phyloP scores from a whole-genome alignment of 2,797 vertebrate species.

The Eospalax fontanierii region DNA sequence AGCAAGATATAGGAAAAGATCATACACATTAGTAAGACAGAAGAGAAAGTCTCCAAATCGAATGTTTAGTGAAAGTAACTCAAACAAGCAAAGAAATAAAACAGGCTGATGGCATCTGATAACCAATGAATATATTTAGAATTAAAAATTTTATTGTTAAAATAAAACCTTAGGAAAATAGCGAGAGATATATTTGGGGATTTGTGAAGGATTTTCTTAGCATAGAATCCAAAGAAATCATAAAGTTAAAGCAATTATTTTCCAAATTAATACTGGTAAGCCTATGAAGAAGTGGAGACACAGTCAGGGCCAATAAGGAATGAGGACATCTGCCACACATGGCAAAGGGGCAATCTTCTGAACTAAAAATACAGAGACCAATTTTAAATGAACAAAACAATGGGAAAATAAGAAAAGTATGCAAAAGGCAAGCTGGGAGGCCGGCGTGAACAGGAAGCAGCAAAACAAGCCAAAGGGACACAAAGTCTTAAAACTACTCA shows the following conservation, averaged over 20 bases:
- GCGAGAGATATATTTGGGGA: neutral
- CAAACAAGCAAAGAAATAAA: neutral
- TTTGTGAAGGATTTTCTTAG: neutral
- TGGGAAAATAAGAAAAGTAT: neutral
- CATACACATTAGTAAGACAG: neutral
- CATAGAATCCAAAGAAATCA: neutral
- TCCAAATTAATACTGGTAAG: slow-evolving; percentile 35
- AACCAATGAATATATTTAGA: slow-evolving; percentile 18
- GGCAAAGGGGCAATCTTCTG: neutral
- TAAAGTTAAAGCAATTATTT: slow-evolving; percentile 55
- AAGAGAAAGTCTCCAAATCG: slow-evolving; percentile 1
- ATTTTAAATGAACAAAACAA: slow-evolving; percentile 36
- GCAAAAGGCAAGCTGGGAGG: neutral
- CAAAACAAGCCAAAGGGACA: slow-evolving; percentile 32
- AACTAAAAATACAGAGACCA: slow-evolving; percentile 32
- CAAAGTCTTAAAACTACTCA: neutral
- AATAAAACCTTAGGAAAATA: slow-evolving; percentile 30
- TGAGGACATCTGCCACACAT: neutral
- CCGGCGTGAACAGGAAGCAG: neutral
- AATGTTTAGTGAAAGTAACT: slow-evolving; percentile 47
- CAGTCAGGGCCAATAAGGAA: neutral
- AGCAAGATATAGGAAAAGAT: slow-evolving; percentile 13
- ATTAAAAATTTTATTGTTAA: slow-evolving; percentile 37
- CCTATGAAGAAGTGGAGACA: slow-evolving; percentile 11
- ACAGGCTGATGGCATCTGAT: neutral